Evolutionary conservation across 1,140 invertebrate genomes (phyloP).

Genomic region (Drosophila bocki): DNA sequence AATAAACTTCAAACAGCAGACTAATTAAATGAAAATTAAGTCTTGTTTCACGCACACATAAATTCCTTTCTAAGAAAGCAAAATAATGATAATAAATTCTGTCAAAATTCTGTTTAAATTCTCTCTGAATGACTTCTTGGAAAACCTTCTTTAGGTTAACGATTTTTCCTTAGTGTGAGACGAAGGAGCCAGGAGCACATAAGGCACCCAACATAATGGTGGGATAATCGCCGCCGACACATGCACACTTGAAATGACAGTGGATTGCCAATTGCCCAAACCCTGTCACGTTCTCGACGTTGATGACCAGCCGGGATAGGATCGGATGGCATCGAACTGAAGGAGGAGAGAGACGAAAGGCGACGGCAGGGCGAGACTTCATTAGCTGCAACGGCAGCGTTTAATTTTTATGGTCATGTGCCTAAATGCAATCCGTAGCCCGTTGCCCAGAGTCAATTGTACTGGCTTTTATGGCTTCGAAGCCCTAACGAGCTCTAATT

Average conservation of each 20-base stretch:
- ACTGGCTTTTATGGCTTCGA: constrained; percentile 74
- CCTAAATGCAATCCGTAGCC: constrained; percentile 68
- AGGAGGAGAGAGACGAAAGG: neutral
- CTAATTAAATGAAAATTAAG: constrained; percentile 2
- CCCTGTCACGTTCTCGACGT: constrained; percentile 60
- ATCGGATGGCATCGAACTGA: constrained; percentile 1
- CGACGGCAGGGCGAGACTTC: constrained; percentile 42
- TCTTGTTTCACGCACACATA: neutral
- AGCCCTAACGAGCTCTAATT: constrained; percentile 75
- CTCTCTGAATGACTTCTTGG: neutral
- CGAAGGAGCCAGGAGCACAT: neutral
- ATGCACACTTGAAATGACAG: constrained; percentile 77
- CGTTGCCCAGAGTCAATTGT: constrained; percentile 35
- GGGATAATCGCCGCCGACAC: constrained; percentile 63
- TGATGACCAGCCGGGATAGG: constrained; percentile 45
- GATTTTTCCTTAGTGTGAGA: constrained; percentile 18
- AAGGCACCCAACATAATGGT: constrained; percentile 57
- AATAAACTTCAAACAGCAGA: neutral
- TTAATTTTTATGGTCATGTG: constrained; percentile 76
- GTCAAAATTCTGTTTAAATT: constrained; percentile 2
- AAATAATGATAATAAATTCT: neutral
- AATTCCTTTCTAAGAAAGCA: neutral
- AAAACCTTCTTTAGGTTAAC: constrained; percentile 4
- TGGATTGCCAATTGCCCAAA: constrained; percentile 53
- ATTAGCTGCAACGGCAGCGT: constrained; percentile 77